phyloP scores from a whole-genome alignment of 2,888 invertebrate genomes.

The Laspeyria flexula region DNA sequence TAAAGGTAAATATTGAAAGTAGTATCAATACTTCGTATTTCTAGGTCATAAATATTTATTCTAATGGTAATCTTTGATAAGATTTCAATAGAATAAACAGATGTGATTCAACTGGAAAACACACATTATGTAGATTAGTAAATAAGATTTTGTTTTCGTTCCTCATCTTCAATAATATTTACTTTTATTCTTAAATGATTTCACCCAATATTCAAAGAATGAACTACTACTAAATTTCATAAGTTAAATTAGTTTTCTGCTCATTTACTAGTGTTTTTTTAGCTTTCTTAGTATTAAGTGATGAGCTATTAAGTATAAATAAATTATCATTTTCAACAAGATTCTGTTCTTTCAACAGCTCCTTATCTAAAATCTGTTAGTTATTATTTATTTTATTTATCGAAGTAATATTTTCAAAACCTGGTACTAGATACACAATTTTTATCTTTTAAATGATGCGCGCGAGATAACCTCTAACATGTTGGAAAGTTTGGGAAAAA shows the following conservation, averaged over 20 bases:
- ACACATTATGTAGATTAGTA: constrained; percentile 21
- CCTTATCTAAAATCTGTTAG: not conserved
- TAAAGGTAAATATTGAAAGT: constrained; percentile 14
- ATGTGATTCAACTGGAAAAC: constrained; percentile 28
- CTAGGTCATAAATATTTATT: constrained; percentile 37
- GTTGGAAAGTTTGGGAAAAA: not conserved
- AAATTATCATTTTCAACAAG: not conserved
- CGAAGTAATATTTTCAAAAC: not conserved
- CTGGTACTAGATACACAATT: too few relatives aligned
- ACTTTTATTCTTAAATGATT: not conserved
- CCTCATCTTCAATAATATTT: not conserved
- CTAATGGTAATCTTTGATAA: constrained; percentile 27
- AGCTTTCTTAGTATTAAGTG: too few relatives aligned
- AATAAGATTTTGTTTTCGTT: constrained; percentile 22
- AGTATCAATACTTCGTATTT: constrained; percentile 17
- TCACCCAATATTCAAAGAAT: too few relatives aligned
- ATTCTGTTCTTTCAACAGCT: not conserved
- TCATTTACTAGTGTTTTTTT: too few relatives aligned
- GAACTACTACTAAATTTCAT: too few relatives aligned
- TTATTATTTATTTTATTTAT: not conserved
- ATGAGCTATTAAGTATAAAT: too few relatives aligned
- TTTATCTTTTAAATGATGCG: not conserved
- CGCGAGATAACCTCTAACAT: not conserved
- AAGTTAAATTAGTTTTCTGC: too few relatives aligned
- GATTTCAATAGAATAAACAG: constrained; percentile 26